Conservation (phyloP, 2,888 invertebrate genomes). For the Diadegma fenestrale region DNA sequence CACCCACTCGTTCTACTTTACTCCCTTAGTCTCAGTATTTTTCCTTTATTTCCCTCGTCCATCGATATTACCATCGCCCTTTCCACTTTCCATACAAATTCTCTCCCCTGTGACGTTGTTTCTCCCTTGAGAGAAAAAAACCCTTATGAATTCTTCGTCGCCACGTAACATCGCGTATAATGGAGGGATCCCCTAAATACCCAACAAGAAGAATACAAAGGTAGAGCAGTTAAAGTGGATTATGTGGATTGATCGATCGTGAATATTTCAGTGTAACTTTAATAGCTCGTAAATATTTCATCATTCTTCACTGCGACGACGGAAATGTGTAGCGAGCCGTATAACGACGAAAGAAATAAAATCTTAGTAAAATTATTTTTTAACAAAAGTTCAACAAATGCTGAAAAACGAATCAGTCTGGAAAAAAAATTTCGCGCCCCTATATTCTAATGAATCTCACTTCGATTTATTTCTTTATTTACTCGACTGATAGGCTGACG, state of each 20-base stretch:
- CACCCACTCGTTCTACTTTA: conserved; percentile 35
- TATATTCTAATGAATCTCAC: not conserved
- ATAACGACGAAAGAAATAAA: not conserved
- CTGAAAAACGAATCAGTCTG: not conserved
- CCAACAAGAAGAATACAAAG: conserved; percentile 13
- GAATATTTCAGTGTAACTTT: conserved; percentile 30
- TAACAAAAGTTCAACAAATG: not conserved
- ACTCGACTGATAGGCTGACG: conserved; percentile 38
- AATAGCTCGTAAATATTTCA: conserved; percentile 5
- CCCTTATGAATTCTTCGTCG: conserved; percentile 51
- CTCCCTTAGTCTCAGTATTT: conserved; percentile 13
- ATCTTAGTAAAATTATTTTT: not conserved
- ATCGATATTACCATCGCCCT: conserved; percentile 37
- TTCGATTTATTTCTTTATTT: conserved; percentile 28
- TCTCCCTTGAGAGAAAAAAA: conserved; percentile 36
- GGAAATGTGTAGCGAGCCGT: not conserved
- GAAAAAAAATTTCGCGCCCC: not conserved
- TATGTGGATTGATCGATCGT: conserved; percentile 7
- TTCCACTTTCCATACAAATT: conserved; percentile 1
- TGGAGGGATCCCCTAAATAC: conserved; percentile 25
- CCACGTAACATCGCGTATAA: conserved; percentile 35
- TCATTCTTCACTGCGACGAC: not conserved
- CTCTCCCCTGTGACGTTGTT: conserved; percentile 21
- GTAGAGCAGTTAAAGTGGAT: conserved; percentile 33
- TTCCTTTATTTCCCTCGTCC: conserved; percentile 34